Conservation (phyloP, 2,888 invertebrate species). For the Macaria notata region DNA sequence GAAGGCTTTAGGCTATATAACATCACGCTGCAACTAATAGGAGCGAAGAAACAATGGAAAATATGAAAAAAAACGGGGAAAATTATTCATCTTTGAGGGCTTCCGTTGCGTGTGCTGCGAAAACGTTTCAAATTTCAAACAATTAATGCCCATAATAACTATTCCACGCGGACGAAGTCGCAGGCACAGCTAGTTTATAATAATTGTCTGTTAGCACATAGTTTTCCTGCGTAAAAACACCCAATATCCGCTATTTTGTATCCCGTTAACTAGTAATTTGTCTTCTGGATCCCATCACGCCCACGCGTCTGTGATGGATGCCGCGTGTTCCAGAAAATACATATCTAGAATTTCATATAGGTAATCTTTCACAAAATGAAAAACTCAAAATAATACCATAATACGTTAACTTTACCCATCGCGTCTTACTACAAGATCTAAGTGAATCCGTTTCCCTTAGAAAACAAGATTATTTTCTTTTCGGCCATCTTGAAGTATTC, state of each 20-base stretch:
- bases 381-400: not conserved
- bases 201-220: too few relatives aligned
- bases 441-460: not conserved
- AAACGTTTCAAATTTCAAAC: too few relatives aligned
- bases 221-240: too few relatives aligned
- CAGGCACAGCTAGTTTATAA: too few relatives aligned
- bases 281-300: conserved; percentile 31
- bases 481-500: not conserved
- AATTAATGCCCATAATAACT: too few relatives aligned
- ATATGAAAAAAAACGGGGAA: too few relatives aligned
- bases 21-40: too few relatives aligned
- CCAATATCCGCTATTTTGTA: not conserved
- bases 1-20: too few relatives aligned
- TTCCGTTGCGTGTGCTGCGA: too few relatives aligned
- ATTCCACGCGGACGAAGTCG: too few relatives aligned
- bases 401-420: not conserved
- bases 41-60: too few relatives aligned
- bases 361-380: not conserved
- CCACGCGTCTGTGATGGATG: conserved; percentile 59
- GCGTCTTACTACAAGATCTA: not conserved
- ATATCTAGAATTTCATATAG: conserved; percentile 65
- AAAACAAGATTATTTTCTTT: not conserved
- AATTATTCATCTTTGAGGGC: too few relatives aligned
- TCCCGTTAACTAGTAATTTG: conserved; percentile 13
- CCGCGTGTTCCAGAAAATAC: conserved; percentile 70